Base-by-base conservation (phyloP, 2,797 vertebrate species). In the Coccyzus lansbergi region DNA sequence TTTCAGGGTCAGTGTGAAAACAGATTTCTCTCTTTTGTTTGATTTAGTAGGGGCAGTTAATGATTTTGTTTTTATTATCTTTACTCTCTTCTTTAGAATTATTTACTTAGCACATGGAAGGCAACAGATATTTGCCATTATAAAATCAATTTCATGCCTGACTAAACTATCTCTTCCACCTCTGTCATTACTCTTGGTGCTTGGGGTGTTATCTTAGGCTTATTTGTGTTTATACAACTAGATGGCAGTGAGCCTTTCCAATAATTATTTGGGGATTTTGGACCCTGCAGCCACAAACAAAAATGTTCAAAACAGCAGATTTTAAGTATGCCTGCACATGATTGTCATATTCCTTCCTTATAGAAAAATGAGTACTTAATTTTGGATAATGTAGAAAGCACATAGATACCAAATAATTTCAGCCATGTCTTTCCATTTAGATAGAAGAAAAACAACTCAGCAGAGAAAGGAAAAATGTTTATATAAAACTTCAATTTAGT, bases 71-170 rank as follows among this genome's bases (percentile, higher is more conserved):
- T 96, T 98, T 99, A 98, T 98, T 98, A 98, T 98, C 98, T 98
- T 98, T 97, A 97, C 96, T 97, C 97, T 98, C 97, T 98, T 98
- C 98, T 98, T 98, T 95, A 98, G 98, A 99, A 98, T 99, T 98
- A 99, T 99, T 99, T 99, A 98, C 99, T 99, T 99, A 99, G 98
- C 98, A 98, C 98, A 98, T 96, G 84, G 98, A 98, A 98, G 97
- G 97, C 98, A 99, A 98, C 98, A 98, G 98, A 99, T 99, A 99
- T 98, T 99, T 99, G 98, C 99, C 99, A 99, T 99, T 99, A 99
- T 98, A 99, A 99, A 99, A 99, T 99, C 99, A 99, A 99, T 99
- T 99, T 99, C 99, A 99, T 98, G 99, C 98, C 98, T 98, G 98
- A 98, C 97, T 98, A 98, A 98, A 95, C 98, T 98, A 98, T 99